Base-by-base conservation (phyloP, 2,113 vertebrate genomes). In the Struthio camelus region DNA sequence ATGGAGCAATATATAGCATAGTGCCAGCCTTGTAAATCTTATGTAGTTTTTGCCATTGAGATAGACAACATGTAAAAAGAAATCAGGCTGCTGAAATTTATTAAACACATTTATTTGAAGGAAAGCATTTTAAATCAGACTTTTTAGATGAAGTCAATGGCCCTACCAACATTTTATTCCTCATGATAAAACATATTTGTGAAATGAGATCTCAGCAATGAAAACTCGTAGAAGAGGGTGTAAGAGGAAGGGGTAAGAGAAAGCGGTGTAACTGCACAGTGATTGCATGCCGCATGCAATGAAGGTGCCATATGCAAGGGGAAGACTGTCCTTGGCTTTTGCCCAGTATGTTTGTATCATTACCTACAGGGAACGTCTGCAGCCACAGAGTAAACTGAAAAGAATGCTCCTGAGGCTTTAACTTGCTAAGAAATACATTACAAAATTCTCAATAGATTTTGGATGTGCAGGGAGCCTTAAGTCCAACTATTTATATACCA, bases 81-180 rank as follows among this genome's bases (percentile, higher is more conserved):
- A 93, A 93, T 87, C 75, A 38, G 78, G 78, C 84, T 90, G 95
- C 40, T 93, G 80, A 94, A 62, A 79, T 91, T 96, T 94, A 91
- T 84, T 54, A 96, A 95, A 93, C 66, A 64, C 54, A 36, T 90
- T 87, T 87, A 94, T 95, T 91, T 94, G 81, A 94, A 95, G 69
- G 80, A 87, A 82, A 81, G 44, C 85, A 76, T 88, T 96, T 94
- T 97, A 93, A 94, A 96, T 91, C n/a, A 94, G 58, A 97, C n/a
- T 58, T 92, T 67, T 65, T 72, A 76, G 80, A 90, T 96, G 2
- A 95, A 98, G 96, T 79, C 85, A 94, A 94, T 86, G 87, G 92
- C 82, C 96, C 92, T 94, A 96, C 91, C 94, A 97, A 80, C 67
- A 58, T 97, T 97, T 95, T 98, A 96, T 97, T 97, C 92, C 65